Evolutionary conservation across 2,113 vertebrate genomes (phyloP).

Genomic region (Tyto alba): DNA sequence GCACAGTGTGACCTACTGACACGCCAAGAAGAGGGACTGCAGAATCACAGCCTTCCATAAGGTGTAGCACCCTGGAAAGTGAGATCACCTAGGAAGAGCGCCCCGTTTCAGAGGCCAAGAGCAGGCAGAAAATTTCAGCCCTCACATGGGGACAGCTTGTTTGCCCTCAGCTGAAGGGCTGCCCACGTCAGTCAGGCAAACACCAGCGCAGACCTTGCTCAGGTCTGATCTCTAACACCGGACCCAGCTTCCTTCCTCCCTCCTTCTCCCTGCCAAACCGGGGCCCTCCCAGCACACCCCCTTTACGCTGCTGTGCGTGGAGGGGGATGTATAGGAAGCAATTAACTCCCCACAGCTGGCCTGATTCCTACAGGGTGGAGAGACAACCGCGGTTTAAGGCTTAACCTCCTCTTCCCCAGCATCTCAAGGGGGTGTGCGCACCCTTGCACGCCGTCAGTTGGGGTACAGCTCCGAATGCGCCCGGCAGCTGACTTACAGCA

Average conservation of each 20-base stretch:
- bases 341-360: constrained; percentile 41
- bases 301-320: neutral
- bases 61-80: neutral
- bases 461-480: neutral
- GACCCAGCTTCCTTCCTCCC: neutral
- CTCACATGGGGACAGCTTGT: neutral
- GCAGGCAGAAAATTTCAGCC: neutral
- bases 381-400: neutral
- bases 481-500: neutral
- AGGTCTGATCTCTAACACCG: neutral
- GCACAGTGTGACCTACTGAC: accelerated
- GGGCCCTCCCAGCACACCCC: neutral
- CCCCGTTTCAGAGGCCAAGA: neutral
- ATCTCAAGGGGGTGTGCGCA: neutral
- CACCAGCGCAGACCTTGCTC: neutral
- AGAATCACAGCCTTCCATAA: neutral
- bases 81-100: neutral
- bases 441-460: neutral
- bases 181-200: neutral
- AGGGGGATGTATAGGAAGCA: constrained; percentile 25
- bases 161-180: neutral
- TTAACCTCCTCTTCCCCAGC: neutral
- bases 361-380: neutral
- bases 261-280: neutral
- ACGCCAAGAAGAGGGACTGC: neutral